Evolutionary conservation across 1,140 invertebrate genomes (phyloP), one percentile per base, ranked within the genome.

Genomic region (Subanguina moxae): DNA sequence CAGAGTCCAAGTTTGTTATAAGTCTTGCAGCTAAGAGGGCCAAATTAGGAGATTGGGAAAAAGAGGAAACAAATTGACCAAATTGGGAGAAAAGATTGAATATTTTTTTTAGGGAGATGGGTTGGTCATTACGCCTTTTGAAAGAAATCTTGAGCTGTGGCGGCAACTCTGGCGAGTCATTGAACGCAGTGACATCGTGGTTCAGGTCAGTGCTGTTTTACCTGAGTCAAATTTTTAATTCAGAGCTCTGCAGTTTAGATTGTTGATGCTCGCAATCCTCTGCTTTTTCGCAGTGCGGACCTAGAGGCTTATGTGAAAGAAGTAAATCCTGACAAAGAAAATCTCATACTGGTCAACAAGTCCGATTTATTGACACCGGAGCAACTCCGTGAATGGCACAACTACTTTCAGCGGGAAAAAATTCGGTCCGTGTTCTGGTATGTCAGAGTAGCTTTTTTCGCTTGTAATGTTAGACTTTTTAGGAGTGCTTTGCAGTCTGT

Each of bases 121-220:
- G 11, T 82, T 97, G 3, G 84, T 91, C 0, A 83, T 97, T 63
- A 99, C 95, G 1, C 96, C 95, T 0, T 99, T 94, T 85, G 96
- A 99, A 82, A 91, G 93, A 75, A 99, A 99, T 85, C 84, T 98
- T 19, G 94, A 98, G 83, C 91, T 97, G 71, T 99, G 96, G 96
- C 87, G 94, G 48, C 95, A 99, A 83, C 83, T 99, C 7, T 99
- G 96, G 96, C 87, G 95, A 75, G 95, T 98, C 0, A 87, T 98
- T 19, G 96, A 99, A 83, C 89, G 91, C 76, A 94, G 92, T 81
- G 92, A 99, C 85, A 87, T 98, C 52, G 85, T 98, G 30, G 88
- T 97, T 13, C 92, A 80, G 74, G 68, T 68, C 21, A 27, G 7
- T 19, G 15, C 1, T 11, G 1, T 65, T 65, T 72, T 68, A 8